Conservation (phyloP, 2,797 vertebrate genomes). For the Malurus splendens region DNA sequence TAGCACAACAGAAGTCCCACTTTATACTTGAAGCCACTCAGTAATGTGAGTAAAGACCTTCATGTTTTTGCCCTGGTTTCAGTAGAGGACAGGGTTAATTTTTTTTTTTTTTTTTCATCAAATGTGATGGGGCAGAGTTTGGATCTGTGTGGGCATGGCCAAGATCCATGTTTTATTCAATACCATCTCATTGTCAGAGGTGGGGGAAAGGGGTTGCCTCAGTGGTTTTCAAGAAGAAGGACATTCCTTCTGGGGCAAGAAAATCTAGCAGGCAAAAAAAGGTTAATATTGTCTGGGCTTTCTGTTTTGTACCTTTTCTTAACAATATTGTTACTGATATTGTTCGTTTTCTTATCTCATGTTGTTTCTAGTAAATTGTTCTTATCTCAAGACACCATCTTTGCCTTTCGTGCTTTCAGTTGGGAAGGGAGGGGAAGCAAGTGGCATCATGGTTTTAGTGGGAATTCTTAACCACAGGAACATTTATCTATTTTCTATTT, state of each 20-base stretch:
- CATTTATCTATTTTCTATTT: neutral
- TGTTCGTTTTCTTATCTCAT: neutral
- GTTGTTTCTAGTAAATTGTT: neutral
- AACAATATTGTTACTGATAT: neutral
- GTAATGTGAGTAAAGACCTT: neutral
- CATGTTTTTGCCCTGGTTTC: neutral
- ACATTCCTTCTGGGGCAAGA: neutral
- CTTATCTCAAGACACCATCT: fast-evolving
- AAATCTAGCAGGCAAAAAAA: fast-evolving
- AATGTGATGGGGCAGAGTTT: fast-evolving
- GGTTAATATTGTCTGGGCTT: neutral
- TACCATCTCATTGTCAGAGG: no score
- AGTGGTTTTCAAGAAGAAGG: neutral
- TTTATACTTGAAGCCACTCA: neutral
- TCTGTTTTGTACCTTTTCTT: neutral
- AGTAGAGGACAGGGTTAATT: neutral
- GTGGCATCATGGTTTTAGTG: neutral
- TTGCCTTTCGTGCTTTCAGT: neutral
- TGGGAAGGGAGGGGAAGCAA: neutral
- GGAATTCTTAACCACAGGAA: neutral
- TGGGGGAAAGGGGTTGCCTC: neutral
- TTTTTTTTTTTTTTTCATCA: neutral
- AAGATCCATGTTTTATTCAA: neutral
- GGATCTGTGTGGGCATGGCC: neutral
- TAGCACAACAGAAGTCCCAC: neutral